Evolutionary conservation across 1,140 invertebrate species (phyloP).

Genomic region (Thereuonema tuberculata): DNA sequence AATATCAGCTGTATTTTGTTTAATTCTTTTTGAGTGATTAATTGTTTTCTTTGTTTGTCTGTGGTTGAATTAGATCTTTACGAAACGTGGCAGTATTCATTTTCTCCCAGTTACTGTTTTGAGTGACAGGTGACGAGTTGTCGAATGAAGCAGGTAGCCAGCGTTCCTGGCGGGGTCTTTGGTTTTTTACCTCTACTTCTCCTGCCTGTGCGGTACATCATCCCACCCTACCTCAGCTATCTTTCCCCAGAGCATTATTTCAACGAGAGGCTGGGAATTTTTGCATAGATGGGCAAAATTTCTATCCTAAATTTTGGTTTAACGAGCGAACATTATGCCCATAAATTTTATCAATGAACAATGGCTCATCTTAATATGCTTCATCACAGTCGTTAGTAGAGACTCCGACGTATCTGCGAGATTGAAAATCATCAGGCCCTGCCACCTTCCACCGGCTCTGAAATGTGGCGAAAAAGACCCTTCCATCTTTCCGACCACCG

Average conservation of each 20-base stretch:
- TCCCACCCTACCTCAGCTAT: too few species aligned
- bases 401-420: background rate
- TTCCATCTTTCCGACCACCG: background rate
- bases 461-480: background rate
- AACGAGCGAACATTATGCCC: constrained; percentile 5
- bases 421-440: background rate
- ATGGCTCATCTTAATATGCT: background rate
- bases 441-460: background rate
- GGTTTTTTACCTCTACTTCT: too few species aligned
- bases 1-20: too few species aligned
- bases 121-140: too few species aligned
- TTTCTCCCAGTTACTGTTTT: too few species aligned
- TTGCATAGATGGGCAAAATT: constrained; percentile 8
- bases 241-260: constrained; percentile 5
- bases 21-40: too few species aligned
- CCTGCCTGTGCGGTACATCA: too few species aligned
- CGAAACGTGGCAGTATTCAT: too few species aligned
- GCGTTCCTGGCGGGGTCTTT: too few species aligned
- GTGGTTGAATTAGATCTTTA: too few species aligned
- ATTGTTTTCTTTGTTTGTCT: too few species aligned
- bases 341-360: constrained; percentile 10
- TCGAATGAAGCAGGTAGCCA: too few species aligned
- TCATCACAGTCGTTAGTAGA: constrained; percentile 1
- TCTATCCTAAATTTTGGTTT: constrained; percentile 3
- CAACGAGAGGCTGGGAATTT: background rate